Evolutionary conservation across 1,140 invertebrate genomes (phyloP).

Genomic region (Dendrolimus kikuchii): DNA sequence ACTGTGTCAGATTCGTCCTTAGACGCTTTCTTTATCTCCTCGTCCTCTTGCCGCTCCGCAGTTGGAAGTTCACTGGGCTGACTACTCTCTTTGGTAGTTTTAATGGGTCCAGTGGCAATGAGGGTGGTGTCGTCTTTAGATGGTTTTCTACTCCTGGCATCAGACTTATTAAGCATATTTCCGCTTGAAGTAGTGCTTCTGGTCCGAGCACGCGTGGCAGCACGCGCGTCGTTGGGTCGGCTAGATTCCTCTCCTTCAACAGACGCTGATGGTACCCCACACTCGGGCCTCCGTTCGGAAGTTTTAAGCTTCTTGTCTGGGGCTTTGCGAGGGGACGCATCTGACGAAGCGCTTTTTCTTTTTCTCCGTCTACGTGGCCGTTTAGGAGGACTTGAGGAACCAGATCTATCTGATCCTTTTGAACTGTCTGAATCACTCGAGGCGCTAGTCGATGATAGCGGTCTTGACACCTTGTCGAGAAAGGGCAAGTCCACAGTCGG

Average conservation of each 20-base stretch:
- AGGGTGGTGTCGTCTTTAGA: conserved; percentile 57
- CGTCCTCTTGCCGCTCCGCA: conserved; percentile 81
- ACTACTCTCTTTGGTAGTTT: conserved; percentile 70
- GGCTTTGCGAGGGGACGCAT: conserved; percentile 75
- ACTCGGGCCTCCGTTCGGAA: conserved; percentile 85
- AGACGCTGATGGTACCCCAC: conserved; percentile 81
- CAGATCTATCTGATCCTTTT: conserved; percentile 53
- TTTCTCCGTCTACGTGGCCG: conserved; percentile 52
- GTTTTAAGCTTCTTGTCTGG: conserved; percentile 90
- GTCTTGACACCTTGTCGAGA: conserved; percentile 75
- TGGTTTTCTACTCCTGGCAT: conserved; percentile 75
- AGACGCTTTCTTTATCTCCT: conserved; percentile 71
- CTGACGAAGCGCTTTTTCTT: conserved; percentile 51
- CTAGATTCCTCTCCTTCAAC: conserved; percentile 82
- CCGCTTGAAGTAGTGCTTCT: conserved; percentile 76
- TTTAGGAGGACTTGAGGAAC: conserved; percentile 52
- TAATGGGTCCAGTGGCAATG: conserved; percentile 40
- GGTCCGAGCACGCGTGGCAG: conserved; percentile 75
- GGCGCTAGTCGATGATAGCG: conserved; percentile 68
- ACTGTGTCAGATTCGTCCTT: conserved; percentile 15
- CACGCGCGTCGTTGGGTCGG: conserved; percentile 69
- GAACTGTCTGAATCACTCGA: conserved; percentile 68
- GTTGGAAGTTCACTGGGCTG: conserved; percentile 74
- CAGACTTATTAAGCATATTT: conserved; percentile 76
- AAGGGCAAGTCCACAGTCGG: conserved; percentile 74